Base-by-base conservation (phyloP, 2,113 vertebrate species). In the Zootoca vivipara region DNA sequence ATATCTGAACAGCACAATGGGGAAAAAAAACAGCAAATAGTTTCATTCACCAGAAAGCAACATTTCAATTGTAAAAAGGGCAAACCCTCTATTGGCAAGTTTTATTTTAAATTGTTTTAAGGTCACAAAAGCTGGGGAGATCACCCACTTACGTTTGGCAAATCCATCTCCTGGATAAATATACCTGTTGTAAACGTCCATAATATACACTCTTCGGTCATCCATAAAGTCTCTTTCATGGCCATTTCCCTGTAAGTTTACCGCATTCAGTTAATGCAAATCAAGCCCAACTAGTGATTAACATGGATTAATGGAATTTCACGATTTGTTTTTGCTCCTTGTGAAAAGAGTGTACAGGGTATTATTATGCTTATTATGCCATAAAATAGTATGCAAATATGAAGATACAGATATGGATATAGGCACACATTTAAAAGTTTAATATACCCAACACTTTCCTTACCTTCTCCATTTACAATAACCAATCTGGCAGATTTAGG, bases 211-310 rank as follows among this genome's bases (percentile, higher is more conserved):
- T 0, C 98, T 97, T 56, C 93, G 95, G 94, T 99, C 99, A 2
- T 97, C 98, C 97, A 99, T 95, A 86, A 99, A 99, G 96, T 99
- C 99, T 0, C 98, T 96, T 91, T 99, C 99, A 0, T 99, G 98
- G 89, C 99, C 99, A 40, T 99, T 99, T 92, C 99, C 99, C 99
- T 99, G 89, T 3, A 89, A 92, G 65, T 94, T 82, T 94, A 56
- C 62, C 64, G 89, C 2, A 75, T 42, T 87, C 1, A 16, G 16
- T 82, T 82, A 18, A 83, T 33, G 67, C 18, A 78, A 78, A 78
- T 35, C 22, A 78, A 30, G n/a, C 42, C 42, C 64, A 38, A 77
- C n/a, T 20, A 81, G 62, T 35, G n/a, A 80, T 10, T n/a, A 58
- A 62, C 52, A 58, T 24, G 38, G 24, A 16, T 52, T 22, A 83